Evolutionary conservation across 2,797 vertebrate genomes (phyloP), one percentile per base, ranked within the genome.

Genomic region (Hypotaenidia okinawae): DNA sequence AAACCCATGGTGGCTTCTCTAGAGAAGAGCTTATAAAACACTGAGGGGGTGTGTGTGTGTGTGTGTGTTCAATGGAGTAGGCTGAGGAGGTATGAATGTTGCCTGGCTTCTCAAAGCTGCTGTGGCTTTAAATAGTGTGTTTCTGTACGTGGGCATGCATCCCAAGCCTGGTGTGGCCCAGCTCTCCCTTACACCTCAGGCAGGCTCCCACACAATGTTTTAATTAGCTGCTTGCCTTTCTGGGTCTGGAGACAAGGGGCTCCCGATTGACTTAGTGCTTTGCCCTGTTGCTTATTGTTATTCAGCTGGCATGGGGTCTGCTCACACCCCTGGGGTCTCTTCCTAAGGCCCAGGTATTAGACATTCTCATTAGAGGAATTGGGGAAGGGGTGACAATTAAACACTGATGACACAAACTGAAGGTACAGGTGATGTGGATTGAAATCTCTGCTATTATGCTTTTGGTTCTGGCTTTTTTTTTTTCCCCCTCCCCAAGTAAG

Each of bases 101-200:
- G 49, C 63, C 64, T 76, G 4, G 32, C 80, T 82, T 90, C 77
- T 85, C 67, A 49, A 37, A 94, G 93, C 80, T 76, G 89, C 80
- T 93, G 80, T 30, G 67, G 77, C 91, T 96, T 96, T 96, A 96
- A 96, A 94, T 94, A 96, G 87, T 37, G 47, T 81, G 77, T 94
- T 95, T 90, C 87, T 94, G 74, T 86, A 70, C 4, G 7, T 12
- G 19, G 94, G 94, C 96, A 89, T 3, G 0, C 41, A 64, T 81
- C 96, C 96, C 96, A 95, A 95, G 91, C 91, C 89, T 92, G 80
- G 81, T 93, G 93, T 96, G 88, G 92, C 95, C 92, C 91, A 91
- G 87, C 21, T 8, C 79, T 92, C 91, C 89, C 24, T 28, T 94
- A 84, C 87, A 97, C 89, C 95, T 96, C 95, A 91, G 75, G 67